Percentiles rank a stretch among this genome's conserved stretches.
phyloP scores from a whole-genome alignment of 2,797 vertebrate species.

The Danionella dracula region DNA sequence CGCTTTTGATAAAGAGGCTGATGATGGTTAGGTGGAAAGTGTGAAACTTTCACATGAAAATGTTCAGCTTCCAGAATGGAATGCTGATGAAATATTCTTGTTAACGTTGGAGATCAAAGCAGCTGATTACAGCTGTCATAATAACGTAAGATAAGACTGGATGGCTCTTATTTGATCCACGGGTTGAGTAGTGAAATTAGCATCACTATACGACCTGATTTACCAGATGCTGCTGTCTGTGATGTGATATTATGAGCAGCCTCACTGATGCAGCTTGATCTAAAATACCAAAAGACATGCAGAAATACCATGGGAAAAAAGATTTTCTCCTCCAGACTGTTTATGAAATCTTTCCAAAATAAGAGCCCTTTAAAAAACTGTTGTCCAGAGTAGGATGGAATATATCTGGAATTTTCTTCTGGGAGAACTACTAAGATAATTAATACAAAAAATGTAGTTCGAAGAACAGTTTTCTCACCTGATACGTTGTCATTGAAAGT shows the following conservation, averaged over 20 bases:
- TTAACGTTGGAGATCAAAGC: constrained; percentile 3
- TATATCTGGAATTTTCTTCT: no score
- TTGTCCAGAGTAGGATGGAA: no score
- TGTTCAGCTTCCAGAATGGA: not conserved
- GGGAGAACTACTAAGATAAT: no score
- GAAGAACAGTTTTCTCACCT: no score
- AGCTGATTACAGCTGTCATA: not conserved
- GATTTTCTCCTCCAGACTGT: not conserved
- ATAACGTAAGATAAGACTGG: not conserved
- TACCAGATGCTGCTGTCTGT: not conserved
- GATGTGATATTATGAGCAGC: not conserved
- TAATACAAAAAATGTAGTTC: no score
- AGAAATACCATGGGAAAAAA: not conserved
- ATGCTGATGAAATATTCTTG: not conserved
- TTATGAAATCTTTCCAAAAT: not conserved
- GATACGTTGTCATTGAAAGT: no score
- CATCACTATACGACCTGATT: not conserved
- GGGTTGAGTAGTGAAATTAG: not conserved
- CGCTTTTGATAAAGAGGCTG: not conserved
- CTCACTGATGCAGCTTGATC: not conserved
- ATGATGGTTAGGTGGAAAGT: not conserved
- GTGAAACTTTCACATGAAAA: not conserved
- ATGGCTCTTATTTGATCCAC: constrained; percentile 1
- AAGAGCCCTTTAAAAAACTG: no score
- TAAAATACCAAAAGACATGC: constrained; percentile 1